These are phyloP conservation scores for Acrocephalus kingi DNA, from an alignment of 2,113 vertebrate genomes.

Conservation along the genomic window DNA sequence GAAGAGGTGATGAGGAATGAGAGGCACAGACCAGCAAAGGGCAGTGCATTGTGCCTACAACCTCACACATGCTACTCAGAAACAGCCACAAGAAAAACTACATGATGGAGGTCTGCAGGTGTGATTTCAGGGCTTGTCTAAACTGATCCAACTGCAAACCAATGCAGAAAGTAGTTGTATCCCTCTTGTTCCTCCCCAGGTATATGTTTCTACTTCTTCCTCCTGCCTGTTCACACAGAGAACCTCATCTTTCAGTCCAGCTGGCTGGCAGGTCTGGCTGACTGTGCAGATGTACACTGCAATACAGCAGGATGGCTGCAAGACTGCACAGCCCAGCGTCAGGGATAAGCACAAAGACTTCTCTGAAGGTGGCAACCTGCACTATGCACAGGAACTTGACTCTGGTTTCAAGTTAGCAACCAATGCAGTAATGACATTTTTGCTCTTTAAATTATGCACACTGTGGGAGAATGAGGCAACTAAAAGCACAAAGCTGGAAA, in stretches of 20 bases:
- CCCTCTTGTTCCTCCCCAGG: neutral
- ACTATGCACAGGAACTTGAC: neutral
- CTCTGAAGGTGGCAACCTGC: neutral
- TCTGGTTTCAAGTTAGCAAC: neutral
- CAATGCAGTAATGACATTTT: neutral
- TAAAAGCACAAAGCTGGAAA: neutral
- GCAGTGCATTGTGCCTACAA: neutral
- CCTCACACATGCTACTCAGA: neutral
- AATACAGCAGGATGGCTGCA: neutral
- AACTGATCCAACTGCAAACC: neutral
- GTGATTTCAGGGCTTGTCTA: neutral
- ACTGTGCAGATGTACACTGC: fast-evolving
- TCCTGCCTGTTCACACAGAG: neutral
- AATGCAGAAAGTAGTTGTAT: neutral
- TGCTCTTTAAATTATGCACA: neutral
- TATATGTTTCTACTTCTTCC: neutral
- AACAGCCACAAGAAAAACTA: neutral
- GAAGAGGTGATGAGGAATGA: neutral
- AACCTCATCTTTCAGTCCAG: neutral
- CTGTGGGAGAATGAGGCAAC: neutral
- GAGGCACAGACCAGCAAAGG: neutral
- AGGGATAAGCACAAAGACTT: neutral
- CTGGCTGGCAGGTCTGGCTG: neutral
- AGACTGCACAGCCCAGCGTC: neutral
- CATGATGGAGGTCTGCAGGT: neutral